These are phyloP conservation scores for Manis javanica DNA, from an alignment of 2,797 vertebrate genomes.

Conservation along the genomic window DNA sequence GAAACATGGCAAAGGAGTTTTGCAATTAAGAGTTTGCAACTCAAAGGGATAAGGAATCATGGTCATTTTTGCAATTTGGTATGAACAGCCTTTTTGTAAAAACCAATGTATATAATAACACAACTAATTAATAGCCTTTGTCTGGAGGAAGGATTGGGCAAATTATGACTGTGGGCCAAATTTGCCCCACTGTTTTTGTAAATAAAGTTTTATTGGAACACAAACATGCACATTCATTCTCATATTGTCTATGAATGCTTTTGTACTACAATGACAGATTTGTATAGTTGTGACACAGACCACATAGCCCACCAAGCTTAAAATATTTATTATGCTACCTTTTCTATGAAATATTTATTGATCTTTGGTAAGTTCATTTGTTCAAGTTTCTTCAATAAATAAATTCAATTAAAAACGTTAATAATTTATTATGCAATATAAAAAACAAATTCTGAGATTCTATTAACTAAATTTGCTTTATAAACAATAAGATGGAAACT, in stretches of 20 bases:
- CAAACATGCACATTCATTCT: not conserved
- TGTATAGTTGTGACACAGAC: not conserved
- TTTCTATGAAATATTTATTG: not conserved
- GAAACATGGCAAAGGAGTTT: not conserved
- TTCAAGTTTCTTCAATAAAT: not conserved
- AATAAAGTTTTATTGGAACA: not conserved
- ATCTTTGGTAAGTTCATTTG: not conserved
- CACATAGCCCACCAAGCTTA: not conserved
- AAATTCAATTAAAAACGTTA: not conserved
- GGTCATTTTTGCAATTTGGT: not conserved
- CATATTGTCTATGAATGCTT: no score
- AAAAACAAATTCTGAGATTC: not conserved
- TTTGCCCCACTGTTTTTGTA: not conserved
- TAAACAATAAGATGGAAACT: not conserved
- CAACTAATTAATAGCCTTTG: not conserved
- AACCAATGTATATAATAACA: constrained; percentile 2
- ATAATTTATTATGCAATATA: not conserved
- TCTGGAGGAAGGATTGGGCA: not conserved
- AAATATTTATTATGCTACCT: not conserved
- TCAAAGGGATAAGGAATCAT: not conserved
- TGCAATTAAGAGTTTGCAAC: not conserved
- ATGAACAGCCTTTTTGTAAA: not conserved
- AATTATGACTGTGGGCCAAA: not conserved
- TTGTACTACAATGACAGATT: no score
- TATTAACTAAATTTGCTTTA: not conserved